These are phyloP conservation scores for Ctenochaetus hawaiiensis DNA, from an alignment of 2,797 vertebrate genomes.

Conservation along the genomic window DNA sequence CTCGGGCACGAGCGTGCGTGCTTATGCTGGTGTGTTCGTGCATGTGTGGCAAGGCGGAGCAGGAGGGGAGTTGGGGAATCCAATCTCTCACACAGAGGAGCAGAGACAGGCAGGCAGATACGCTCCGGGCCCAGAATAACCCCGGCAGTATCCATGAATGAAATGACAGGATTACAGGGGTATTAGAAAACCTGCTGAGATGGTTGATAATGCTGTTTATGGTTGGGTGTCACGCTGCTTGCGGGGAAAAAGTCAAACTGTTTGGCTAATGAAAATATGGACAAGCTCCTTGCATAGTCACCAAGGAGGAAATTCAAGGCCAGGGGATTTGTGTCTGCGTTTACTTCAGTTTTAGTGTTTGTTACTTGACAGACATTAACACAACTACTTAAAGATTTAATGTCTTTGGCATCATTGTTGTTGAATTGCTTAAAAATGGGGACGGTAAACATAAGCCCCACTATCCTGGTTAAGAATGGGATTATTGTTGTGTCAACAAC, in stretches of 20 bases:
- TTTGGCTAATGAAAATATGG: slow-evolving; percentile 84
- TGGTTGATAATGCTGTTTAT: slow-evolving; percentile 85
- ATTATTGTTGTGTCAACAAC: slow-evolving; percentile 85
- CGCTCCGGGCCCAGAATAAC: slow-evolving; percentile 77
- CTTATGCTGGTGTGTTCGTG: slow-evolving; percentile 1
- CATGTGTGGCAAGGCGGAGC: slow-evolving; percentile 32
- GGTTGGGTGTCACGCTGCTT: slow-evolving; percentile 62
- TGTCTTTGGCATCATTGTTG: slow-evolving; percentile 44
- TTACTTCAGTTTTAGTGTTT: slow-evolving; percentile 25
- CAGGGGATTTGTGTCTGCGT: slow-evolving; percentile 22
- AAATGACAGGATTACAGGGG: slow-evolving; percentile 87
- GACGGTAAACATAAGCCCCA: slow-evolving; percentile 62
- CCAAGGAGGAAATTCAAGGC: slow-evolving; percentile 67
- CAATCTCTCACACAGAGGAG: slow-evolving; percentile 85
- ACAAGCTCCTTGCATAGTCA: slow-evolving; percentile 59
- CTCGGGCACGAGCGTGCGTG: slow-evolving; percentile 24
- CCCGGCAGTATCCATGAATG: slow-evolving; percentile 82
- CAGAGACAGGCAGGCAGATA: slow-evolving; percentile 82
- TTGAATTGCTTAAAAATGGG: slow-evolving; percentile 58
- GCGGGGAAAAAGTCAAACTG: slow-evolving; percentile 76
- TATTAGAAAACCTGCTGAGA: slow-evolving; percentile 86
- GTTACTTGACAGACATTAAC: slow-evolving; percentile 40
- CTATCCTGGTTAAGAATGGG: slow-evolving; percentile 72
- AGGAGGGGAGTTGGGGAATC: slow-evolving; percentile 71
- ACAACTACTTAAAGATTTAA: slow-evolving; percentile 52